phyloP scores from a whole-genome alignment of 1,140 invertebrate genomes.

The Neodiprion lecontei region DNA sequence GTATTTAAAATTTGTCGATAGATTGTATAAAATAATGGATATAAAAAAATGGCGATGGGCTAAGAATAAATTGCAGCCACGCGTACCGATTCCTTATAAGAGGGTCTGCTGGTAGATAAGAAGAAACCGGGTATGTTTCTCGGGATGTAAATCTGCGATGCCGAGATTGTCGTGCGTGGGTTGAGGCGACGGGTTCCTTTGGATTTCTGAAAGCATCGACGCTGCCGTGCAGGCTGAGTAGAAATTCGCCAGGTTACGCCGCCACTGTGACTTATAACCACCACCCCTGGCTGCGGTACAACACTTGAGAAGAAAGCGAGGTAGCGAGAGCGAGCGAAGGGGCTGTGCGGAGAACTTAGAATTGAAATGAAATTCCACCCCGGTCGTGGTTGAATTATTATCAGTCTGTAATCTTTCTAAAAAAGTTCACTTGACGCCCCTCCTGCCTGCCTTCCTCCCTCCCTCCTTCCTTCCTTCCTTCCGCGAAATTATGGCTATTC shows the following conservation, averaged over 20 bases:
- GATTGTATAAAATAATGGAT: no score
- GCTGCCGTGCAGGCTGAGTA: not conserved
- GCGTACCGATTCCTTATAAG: not conserved
- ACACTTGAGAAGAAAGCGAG: not conserved
- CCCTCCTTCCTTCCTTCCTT: not conserved
- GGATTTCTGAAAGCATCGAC: not conserved
- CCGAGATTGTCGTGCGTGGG: not conserved
- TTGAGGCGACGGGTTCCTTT: not conserved
- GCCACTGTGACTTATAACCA: conserved; percentile 42
- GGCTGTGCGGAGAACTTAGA: conserved; percentile 25
- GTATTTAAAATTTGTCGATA: no score
- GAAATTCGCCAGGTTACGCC: conserved; percentile 15
- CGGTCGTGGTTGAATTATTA: conserved; percentile 47
- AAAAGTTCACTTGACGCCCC: conserved; percentile 31
- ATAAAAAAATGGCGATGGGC: no score
- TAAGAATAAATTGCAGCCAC: not conserved
- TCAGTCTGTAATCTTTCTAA: conserved; percentile 41
- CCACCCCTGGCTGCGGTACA: conserved; percentile 15
- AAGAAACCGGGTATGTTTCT: not conserved
- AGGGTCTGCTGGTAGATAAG: not conserved
- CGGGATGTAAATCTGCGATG: not conserved
- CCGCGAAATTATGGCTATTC: conserved; percentile 2
- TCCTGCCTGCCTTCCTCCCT: conserved; percentile 3
- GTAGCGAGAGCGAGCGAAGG: conserved; percentile 9
- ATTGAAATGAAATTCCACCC: conserved; percentile 50